These are phyloP conservation scores for Meiosimyza decipiens DNA, from an alignment of 2,888 invertebrate genomes.

Conservation along the genomic window DNA sequence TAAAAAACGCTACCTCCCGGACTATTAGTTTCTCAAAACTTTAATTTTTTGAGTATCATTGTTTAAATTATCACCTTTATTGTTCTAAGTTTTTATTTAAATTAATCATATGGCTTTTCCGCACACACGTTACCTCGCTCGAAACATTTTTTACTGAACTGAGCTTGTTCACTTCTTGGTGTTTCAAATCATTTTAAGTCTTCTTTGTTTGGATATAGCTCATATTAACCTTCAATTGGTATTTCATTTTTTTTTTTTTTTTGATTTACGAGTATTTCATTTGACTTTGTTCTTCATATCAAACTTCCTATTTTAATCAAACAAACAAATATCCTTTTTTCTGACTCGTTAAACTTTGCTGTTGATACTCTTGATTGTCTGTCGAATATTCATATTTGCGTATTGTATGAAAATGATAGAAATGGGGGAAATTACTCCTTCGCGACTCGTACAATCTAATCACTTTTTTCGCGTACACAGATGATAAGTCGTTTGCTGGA, in stretches of 20 bases:
- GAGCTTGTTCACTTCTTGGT: too few species aligned
- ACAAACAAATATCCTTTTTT: conserved; percentile 37
- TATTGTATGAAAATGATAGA: conserved; percentile 41
- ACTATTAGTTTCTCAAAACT: too few species aligned
- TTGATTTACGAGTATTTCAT: not conserved
- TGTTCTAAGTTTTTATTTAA: not conserved
- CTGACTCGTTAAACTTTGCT: conserved; percentile 47
- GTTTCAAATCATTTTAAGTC: not conserved
- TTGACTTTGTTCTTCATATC: conserved; percentile 8
- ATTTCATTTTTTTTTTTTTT: not conserved
- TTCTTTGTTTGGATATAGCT: not conserved
- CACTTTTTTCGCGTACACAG: conserved; percentile 33
- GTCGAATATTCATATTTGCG: conserved; percentile 32
- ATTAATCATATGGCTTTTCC: not conserved
- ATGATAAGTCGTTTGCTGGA: conserved; percentile 29
- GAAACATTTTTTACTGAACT: too few species aligned
- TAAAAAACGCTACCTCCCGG: too few species aligned
- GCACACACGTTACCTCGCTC: too few species aligned
- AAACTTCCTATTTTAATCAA: conserved; percentile 33
- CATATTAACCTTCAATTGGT: conserved; percentile 15
- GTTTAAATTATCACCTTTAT: too few species aligned
- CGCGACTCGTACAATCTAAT: conserved; percentile 21
- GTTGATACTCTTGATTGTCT: conserved; percentile 36
- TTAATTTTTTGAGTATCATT: too few species aligned
- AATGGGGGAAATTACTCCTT: not conserved